Conservation (phyloP, 2,888 invertebrate species). For the Melanotus villosus region DNA sequence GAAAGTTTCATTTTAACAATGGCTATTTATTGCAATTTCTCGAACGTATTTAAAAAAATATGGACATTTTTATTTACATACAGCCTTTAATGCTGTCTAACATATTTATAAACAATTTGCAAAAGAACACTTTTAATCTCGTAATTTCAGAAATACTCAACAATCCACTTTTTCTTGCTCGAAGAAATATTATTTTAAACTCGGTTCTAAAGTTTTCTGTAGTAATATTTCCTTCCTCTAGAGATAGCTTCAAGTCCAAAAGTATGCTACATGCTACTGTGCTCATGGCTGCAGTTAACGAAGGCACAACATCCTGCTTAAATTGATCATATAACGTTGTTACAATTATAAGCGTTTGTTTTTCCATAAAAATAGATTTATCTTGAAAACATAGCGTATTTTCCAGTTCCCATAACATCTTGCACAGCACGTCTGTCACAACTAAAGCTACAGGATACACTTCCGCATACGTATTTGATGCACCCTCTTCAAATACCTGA, state of each 20-base stretch:
- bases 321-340: constrained; percentile 39
- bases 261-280: constrained; percentile 15
- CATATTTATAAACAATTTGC: constrained; percentile 22
- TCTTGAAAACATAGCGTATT: constrained; percentile 59
- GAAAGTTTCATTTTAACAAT: too few relatives aligned
- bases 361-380: constrained; percentile 61
- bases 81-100: too few relatives aligned
- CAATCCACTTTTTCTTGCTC: not conserved
- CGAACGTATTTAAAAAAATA: too few relatives aligned
- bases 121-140: constrained; percentile 25
- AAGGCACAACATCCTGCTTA: constrained; percentile 11
- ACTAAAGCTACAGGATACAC: constrained; percentile 46
- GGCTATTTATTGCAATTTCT: too few relatives aligned
- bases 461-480: constrained; percentile 74
- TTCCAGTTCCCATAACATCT: constrained; percentile 55
- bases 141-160: constrained; percentile 12
- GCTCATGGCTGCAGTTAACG: not conserved
- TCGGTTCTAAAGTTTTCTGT: not conserved
- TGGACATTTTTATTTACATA: too few relatives aligned
- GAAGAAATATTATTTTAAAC: constrained; percentile 4
- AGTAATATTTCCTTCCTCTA: not conserved
- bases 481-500: constrained; percentile 77
- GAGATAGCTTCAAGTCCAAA: not conserved
- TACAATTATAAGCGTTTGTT: constrained; percentile 60
- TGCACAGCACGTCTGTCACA: constrained; percentile 49